Conservation (phyloP, 1,140 invertebrate species). For the Dreissena polymorpha region DNA sequence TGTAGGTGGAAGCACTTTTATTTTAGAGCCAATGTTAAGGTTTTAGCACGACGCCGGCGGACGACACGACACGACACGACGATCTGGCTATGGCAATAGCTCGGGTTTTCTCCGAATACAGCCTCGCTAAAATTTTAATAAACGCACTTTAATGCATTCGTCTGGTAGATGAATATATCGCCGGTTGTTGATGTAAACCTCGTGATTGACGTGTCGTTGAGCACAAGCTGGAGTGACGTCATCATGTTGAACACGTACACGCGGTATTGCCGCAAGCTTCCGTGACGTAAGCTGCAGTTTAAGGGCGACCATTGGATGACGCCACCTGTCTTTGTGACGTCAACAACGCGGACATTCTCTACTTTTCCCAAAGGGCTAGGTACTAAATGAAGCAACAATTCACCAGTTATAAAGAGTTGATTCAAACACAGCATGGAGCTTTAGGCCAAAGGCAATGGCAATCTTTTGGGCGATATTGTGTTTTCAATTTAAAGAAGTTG, state of each 20-base stretch:
- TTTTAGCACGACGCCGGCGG: too few relatives aligned
- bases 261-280: background rate
- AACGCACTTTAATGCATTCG: too few relatives aligned
- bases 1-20: too few relatives aligned
- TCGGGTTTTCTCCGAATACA: too few relatives aligned
- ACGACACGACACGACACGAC: too few relatives aligned
- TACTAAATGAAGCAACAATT: background rate
- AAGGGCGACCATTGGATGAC: background rate
- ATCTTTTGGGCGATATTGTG: background rate
- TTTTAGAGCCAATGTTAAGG: too few relatives aligned
- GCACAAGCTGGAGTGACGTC: background rate
- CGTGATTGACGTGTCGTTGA: background rate
- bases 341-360: background rate
- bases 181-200: background rate
- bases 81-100: too few relatives aligned
- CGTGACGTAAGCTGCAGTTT: background rate
- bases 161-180: background rate
- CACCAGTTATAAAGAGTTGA: too few relatives aligned
- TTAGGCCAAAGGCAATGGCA: background rate
- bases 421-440: background rate
- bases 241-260: background rate
- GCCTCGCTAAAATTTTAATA: too few relatives aligned
- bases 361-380: background rate
- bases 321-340: background rate
- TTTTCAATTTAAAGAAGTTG: too few relatives aligned